Evolutionary conservation across 2,797 vertebrate species (phyloP).

Genomic region (Hippopotamyrus pictus): DNA sequence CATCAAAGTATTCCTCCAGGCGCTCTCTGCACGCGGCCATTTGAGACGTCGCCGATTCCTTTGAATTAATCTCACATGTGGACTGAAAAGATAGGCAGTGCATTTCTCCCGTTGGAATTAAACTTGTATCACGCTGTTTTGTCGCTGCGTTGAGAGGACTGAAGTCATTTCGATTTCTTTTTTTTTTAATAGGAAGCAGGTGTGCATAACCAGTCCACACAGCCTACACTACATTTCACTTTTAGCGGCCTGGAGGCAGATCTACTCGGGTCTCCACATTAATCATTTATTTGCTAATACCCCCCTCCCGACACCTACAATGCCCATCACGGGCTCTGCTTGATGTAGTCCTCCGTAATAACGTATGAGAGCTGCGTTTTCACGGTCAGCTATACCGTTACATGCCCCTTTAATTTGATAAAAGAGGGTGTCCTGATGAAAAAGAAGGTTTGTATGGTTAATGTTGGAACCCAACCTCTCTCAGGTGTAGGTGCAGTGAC

Average conservation of each 20-base stretch:
- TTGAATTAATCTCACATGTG: constrained; percentile 58
- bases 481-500: not conserved
- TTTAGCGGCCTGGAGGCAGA: not conserved
- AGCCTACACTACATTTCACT: constrained; percentile 31
- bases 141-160: constrained; percentile 29
- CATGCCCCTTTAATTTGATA: not conserved
- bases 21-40: constrained; percentile 55
- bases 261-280: not conserved
- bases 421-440: not conserved
- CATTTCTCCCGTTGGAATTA: constrained; percentile 37
- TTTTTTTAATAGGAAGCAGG: constrained; percentile 50
- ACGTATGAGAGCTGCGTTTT: not conserved
- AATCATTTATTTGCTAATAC: not conserved
- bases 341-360: not conserved
- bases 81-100: constrained; percentile 45
- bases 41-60: constrained; percentile 51
- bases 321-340: not conserved
- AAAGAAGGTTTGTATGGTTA: not conserved
- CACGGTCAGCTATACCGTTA: not conserved
- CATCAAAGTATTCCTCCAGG: constrained; percentile 64
- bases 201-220: constrained; percentile 38
- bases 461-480: not conserved
- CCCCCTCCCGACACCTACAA: not conserved
- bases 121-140: constrained; percentile 39
- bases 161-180: constrained; percentile 17